These are phyloP conservation scores for Ganaspis brasiliensis DNA, from an alignment of 2,888 invertebrate species.

Conservation along the genomic window DNA sequence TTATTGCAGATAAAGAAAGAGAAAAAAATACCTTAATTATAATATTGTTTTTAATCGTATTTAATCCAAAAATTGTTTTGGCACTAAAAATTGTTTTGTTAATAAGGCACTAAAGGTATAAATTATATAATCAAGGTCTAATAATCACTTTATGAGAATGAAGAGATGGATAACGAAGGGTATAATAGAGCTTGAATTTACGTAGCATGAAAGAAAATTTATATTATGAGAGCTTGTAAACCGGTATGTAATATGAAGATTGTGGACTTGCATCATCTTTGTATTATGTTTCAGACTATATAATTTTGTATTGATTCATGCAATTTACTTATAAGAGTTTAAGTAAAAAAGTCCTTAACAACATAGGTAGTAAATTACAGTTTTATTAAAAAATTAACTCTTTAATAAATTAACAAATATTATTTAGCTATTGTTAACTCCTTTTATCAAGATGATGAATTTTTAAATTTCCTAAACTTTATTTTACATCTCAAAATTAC, in stretches of 20 bases:
- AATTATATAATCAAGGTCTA: background rate
- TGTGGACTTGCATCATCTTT: slow-evolving; percentile 1
- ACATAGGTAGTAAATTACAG: background rate
- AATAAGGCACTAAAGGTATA: background rate
- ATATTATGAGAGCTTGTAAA: background rate
- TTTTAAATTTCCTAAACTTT: too few species aligned
- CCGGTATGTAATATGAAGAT: slow-evolving; percentile 13
- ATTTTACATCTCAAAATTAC: too few species aligned
- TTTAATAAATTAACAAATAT: too few species aligned
- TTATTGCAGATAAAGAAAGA: background rate
- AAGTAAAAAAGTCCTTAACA: background rate
- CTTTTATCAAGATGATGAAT: too few species aligned
- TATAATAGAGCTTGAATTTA: background rate
- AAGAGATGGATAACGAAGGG: background rate
- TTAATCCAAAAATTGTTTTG: too few species aligned
- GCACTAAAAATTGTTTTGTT: too few species aligned
- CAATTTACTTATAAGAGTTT: background rate
- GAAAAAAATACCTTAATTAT: background rate
- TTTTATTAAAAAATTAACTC: background rate
- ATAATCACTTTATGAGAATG: background rate
- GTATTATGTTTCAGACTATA: background rate
- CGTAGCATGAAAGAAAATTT: slow-evolving; percentile 1
- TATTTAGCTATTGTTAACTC: too few species aligned
- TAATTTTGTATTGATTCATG: slow-evolving; percentile 8
- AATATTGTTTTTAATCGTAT: too few species aligned